Conservation (phyloP, 1,140 invertebrate genomes). For the Lucilia cuprina region DNA sequence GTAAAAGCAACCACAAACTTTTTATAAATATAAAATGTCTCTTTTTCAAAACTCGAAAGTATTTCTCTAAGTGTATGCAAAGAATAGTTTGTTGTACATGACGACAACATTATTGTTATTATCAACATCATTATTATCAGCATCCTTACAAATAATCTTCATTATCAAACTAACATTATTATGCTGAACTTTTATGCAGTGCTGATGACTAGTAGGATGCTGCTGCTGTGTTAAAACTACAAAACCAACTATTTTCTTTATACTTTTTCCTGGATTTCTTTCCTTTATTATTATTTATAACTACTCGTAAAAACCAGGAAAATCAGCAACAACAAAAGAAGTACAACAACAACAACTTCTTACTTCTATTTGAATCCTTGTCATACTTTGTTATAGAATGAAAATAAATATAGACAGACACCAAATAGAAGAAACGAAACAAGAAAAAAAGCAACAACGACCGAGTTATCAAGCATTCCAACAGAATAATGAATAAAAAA, state of each 20-base stretch:
- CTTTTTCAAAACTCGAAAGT: too few relatives aligned
- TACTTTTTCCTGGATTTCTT: neutral
- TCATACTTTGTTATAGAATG: neutral
- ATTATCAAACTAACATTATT: neutral
- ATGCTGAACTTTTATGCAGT: neutral
- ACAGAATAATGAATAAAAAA: neutral
- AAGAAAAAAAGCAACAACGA: too few relatives aligned
- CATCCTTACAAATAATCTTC: neutral
- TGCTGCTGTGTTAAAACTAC: too few relatives aligned
- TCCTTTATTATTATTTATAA: too few relatives aligned
- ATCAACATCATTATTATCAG: too few relatives aligned
- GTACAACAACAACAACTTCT: neutral
- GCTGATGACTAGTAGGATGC: too few relatives aligned
- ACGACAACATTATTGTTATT: neutral
- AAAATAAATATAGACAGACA: neutral
- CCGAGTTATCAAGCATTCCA: neutral
- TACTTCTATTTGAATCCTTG: neutral
- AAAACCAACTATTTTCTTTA: neutral
- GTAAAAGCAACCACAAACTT: too few relatives aligned
- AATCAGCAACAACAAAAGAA: neutral
- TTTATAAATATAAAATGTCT: too few relatives aligned
- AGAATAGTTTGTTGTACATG: neutral
- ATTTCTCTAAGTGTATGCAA: too few relatives aligned
- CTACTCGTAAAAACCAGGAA: neutral
- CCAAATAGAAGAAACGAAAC: neutral